These are phyloP conservation scores for Brachyhypopomus occidentalis DNA, from an alignment of 2,113 vertebrate species.

Conservation along the genomic window DNA sequence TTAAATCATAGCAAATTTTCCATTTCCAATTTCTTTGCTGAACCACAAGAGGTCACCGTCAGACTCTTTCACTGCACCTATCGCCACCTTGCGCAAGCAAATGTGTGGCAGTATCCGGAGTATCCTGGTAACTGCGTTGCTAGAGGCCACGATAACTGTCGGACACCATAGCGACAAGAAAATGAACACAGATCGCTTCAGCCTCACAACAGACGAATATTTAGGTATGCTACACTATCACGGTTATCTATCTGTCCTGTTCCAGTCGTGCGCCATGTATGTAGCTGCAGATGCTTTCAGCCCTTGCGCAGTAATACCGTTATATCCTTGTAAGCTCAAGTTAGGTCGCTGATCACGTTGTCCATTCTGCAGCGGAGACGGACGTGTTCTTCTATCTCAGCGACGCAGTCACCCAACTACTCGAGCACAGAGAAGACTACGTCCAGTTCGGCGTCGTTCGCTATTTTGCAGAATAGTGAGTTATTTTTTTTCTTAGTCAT, in stretches of 20 bases:
- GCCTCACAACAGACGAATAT: constrained; percentile 55
- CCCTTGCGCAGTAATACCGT: not conserved
- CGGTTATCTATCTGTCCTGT: not conserved
- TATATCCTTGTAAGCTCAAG: not conserved
- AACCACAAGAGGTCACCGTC: not conserved
- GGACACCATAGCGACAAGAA: constrained; percentile 4
- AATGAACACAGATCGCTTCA: constrained; percentile 59
- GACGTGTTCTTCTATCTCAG: constrained; percentile 91
- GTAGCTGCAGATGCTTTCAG: not conserved
- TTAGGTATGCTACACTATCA: constrained; percentile 35
- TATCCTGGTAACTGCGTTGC: not conserved
- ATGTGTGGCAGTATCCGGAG: not conserved
- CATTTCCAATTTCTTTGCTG: not conserved
- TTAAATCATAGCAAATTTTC: no score
- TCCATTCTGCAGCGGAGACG: constrained; percentile 79
- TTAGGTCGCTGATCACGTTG: not conserved
- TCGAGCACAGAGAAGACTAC: constrained; percentile 92
- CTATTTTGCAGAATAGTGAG: constrained; percentile 98
- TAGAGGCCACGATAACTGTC: no score
- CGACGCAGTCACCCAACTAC: constrained; percentile 90
- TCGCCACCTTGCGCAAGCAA: no score
- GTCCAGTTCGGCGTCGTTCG: constrained; percentile 87
- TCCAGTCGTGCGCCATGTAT: not conserved
- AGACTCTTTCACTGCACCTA: not conserved
- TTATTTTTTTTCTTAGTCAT: constrained; percentile 43